These are phyloP conservation scores for Plestiodon gilberti DNA, from an alignment of 2,113 vertebrate species.

Conservation along the genomic window DNA sequence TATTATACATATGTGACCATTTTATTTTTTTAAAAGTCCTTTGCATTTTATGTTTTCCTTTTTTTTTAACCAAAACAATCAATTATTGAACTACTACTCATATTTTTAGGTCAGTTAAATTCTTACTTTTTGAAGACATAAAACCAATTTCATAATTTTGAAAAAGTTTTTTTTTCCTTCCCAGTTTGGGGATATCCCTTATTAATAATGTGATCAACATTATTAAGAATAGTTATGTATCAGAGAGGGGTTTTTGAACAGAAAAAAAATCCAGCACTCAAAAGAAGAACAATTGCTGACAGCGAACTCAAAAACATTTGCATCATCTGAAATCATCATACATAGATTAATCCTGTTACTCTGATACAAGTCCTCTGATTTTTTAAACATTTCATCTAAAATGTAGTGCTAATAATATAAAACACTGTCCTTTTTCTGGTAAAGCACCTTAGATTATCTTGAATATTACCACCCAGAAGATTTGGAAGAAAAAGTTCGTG, in stretches of 20 bases:
- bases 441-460: constrained; percentile 10
- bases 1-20: no score
- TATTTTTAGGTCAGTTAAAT: not conserved
- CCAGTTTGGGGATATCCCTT: not conserved
- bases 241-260: not conserved
- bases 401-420: not conserved
- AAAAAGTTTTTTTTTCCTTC: not conserved
- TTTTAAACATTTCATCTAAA: not conserved
- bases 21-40: not conserved
- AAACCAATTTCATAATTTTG: not conserved
- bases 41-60: not conserved
- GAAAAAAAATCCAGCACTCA: not conserved
- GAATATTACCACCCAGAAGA: constrained; percentile 40
- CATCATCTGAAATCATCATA: not conserved
- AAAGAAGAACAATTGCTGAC: not conserved
- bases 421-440: not conserved
- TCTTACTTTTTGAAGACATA: not conserved
- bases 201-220: not conserved
- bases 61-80: not conserved
- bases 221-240: not conserved
- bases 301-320: not conserved
- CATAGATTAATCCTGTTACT: constrained; percentile 7
- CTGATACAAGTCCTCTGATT: constrained; percentile 6
- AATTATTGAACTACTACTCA: not conserved
- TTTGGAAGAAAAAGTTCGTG: constrained; percentile 35